phyloP scores from a whole-genome alignment of 2,797 vertebrate species.

The Microcaecilia unicolor region DNA sequence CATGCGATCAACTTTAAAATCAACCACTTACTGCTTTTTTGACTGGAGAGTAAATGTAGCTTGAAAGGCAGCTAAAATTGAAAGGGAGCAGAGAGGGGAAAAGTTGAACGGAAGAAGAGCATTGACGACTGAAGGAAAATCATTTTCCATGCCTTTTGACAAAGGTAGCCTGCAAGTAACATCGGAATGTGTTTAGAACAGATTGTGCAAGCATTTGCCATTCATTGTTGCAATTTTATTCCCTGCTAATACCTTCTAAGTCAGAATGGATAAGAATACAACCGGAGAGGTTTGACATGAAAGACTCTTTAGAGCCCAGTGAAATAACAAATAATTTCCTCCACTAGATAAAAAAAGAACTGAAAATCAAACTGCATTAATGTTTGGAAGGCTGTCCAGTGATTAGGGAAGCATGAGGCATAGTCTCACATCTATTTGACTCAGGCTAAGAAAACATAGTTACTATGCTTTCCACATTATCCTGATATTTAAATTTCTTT shows the following conservation, averaged over 20 bases:
- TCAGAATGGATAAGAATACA: neutral
- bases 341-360: neutral
- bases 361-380: rapidly evolving
- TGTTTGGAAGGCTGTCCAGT: rapidly evolving
- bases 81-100: too few species aligned
- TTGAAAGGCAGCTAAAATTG: too few species aligned
- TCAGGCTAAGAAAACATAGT: neutral
- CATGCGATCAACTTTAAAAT: too few species aligned
- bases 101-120: too few species aligned
- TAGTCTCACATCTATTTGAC: neutral
- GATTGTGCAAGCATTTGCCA: too few species aligned
- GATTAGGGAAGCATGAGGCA: neutral
- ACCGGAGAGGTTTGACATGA: neutral
- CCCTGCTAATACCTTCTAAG: too few species aligned
- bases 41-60: neutral
- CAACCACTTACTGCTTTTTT: too few species aligned
- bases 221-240: too few species aligned
- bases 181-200: too few species aligned
- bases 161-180: neutral
- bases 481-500: too few species aligned
- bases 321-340: rapidly evolving
- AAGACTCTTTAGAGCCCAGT: neutral
- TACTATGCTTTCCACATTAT: neutral
- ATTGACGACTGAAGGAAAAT: too few species aligned
- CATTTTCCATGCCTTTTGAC: neutral